phyloP scores from a whole-genome alignment of 2,113 vertebrate species.

The Thalassarche chlororhynchos region DNA sequence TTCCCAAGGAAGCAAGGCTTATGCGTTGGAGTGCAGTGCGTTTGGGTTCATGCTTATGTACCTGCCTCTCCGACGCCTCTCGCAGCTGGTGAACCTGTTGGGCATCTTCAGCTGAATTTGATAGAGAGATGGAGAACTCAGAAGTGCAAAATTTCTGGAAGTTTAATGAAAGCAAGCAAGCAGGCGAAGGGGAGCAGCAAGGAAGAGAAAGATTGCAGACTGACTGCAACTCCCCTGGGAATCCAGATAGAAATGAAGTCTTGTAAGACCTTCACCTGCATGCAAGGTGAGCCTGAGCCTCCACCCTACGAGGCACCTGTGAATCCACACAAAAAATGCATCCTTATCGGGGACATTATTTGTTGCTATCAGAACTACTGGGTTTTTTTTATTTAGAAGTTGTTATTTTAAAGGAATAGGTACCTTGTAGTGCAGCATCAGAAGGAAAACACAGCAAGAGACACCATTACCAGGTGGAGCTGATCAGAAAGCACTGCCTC shows the following conservation, averaged over 20 bases:
- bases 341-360: not conserved
- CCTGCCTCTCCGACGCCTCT: not conserved
- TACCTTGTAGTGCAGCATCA: not conserved
- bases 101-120: not conserved
- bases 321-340: not conserved
- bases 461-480: constrained; percentile 22
- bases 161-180: not conserved
- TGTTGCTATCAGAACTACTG: not conserved
- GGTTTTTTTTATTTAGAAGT: not conserved
- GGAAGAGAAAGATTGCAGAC: not conserved
- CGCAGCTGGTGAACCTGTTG: not conserved
- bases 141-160: not conserved
- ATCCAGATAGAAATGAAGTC: not conserved
- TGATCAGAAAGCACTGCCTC: not conserved
- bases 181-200: not conserved
- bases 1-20: not conserved
- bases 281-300: not conserved
- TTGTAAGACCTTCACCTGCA: not conserved
- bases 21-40: accelerated
- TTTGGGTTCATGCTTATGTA: not conserved
- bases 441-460: not conserved
- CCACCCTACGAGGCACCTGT: not conserved
- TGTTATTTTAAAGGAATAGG: not conserved
- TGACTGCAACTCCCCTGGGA: not conserved
- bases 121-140: not conserved